These are phyloP conservation scores for Helicoverpa armigera DNA, from an alignment of 1,140 invertebrate genomes.

Conservation along the genomic window DNA sequence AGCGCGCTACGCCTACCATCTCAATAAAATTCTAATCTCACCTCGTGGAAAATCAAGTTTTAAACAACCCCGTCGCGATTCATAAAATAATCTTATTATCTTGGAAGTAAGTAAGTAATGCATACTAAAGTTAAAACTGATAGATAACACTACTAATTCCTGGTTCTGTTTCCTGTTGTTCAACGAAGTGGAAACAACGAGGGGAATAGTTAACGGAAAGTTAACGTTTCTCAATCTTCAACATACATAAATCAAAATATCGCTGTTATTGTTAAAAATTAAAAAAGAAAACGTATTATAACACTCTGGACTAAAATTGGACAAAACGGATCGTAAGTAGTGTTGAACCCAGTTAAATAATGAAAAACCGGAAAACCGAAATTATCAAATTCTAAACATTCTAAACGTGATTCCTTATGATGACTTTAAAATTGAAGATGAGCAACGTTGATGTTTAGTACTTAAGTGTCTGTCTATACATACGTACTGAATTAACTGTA, in stretches of 20 bases:
- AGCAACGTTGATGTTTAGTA: too few relatives aligned
- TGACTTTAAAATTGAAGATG: too few relatives aligned
- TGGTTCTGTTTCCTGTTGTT: conserved; percentile 22
- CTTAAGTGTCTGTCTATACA: too few relatives aligned
- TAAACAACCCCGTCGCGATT: not conserved
- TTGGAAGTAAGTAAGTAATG: not conserved
- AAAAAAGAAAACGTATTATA: not conserved
- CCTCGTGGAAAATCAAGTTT: not conserved
- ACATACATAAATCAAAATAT: not conserved
- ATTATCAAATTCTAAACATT: not conserved
- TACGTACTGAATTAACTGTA: not conserved
- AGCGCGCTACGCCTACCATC: not conserved
- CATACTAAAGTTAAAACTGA: not conserved
- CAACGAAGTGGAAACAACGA: not conserved
- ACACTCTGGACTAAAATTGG: too few relatives aligned
- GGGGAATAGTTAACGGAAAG: conserved; percentile 10
- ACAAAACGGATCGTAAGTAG: not conserved
- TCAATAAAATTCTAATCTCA: conserved; percentile 2
- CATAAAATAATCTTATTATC: not conserved
- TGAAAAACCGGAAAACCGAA: not conserved
- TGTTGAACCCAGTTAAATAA: not conserved
- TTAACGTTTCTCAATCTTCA: not conserved
- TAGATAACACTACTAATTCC: conserved; percentile 7
- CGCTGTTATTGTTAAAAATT: not conserved
- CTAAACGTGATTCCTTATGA: too few relatives aligned